Base-by-base conservation (phyloP, 2,888 invertebrate species). In the Drosophila pegasa region DNA sequence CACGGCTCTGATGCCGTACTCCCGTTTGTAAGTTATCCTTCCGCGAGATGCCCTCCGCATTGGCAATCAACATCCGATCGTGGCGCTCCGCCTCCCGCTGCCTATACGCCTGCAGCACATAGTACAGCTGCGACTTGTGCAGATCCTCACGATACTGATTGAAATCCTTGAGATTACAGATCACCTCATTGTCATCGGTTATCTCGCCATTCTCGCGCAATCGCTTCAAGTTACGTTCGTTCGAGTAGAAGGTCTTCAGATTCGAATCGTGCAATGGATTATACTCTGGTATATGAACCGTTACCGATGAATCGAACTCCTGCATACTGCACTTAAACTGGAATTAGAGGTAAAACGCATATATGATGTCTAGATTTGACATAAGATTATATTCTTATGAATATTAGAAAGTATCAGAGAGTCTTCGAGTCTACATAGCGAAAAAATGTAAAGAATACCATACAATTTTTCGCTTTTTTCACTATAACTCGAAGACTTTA, bases 121-220 rank as follows among this genome's bases (percentile, higher is more conserved):
- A 91, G 60, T 94, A 94, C 90, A 94, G 93, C 70, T 94, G 93
- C 18, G 93, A 93, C 65, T 93, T 93, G 73, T 94, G 93, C 56
- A 95, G 88, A 74, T 94, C 94, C 72, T 93, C 93, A 58, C 95
- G 93, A 91, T 94, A 94, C 70, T 94, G 93, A 84, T 95, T 95
- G 87, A 95, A 95, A 78, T 95, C 94, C 69, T 94, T 94, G 18
- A 95, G 88, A 2, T 94, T 93, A 86, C 95, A 95, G 1, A 95
- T 93, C 0, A 95, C 94, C 56, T 94, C 93, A 2, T 94, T 94
- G 22, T 94, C 93, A 16, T 93, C 91, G 0, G 94, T 94, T 69
- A 94, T 93, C 78, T 93, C 94, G 1, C 94, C 94, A 5, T 94
- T 93, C 12, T 90, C 68, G 41, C 93, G 93, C 90, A 94, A 92